Base-by-base conservation (phyloP, 2,888 invertebrate genomes). In the Phytoseiulus persimilis region DNA sequence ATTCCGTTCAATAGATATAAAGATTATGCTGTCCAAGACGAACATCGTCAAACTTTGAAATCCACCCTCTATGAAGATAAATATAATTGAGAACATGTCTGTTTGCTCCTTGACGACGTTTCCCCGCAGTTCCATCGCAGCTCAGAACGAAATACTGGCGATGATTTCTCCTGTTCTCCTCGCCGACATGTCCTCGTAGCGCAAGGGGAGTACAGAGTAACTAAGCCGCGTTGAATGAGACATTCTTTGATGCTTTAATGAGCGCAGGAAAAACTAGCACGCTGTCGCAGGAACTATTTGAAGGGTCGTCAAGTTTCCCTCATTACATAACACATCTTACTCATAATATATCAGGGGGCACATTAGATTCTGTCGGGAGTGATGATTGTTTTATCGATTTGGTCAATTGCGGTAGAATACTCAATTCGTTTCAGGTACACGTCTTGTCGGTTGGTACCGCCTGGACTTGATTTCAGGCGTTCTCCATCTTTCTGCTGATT, bases 81-180 rank as follows among this genome's bases (percentile, higher is more conserved):
- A 65, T 65, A 65, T 14, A 65, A 23, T 65, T 65, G 65, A 65
- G 65, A 65, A 65, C 65, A 65, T 14, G 9, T 28, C 65, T 14
- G 65, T 65, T 65, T 46, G 9, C 46, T 14, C 46, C 46, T 46
- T 28, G 65, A 65, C 65, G 65, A 28, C 65, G 18, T 11, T 2
- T 65, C 18, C 23, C 65, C 2, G 9, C 28, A 65, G 23, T 65
- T 65, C 18, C 65, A 65, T 14, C 2, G 65, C 65, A 28, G 65
- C 65, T 65, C 18, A 28, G 65, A 65, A 65, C 23, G 28, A 65
- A 18, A 65, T 65, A 23, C 65, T 65, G 11, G 65, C 33, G 31
- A 91, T 91, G 32, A 90, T 90, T 32, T 90, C 91, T 33, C 18
- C n/a, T 32, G 87, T 28, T 23, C 1, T 23, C 33, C 11, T 84